Conservation (phyloP, 2,888 invertebrate genomes). For the Hydrotaea diabolus region DNA sequence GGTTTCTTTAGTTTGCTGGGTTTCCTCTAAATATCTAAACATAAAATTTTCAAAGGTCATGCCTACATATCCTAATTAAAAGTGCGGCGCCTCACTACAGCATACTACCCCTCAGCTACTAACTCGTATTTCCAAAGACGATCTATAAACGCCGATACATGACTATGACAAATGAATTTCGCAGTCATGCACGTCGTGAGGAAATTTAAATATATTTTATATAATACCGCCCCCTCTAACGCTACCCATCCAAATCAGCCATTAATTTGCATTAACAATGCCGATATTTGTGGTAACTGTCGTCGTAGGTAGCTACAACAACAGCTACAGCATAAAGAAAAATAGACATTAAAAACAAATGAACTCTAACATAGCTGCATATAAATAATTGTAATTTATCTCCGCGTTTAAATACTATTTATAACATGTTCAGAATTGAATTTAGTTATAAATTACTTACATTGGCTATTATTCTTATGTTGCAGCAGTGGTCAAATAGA, state of each 20-base stretch:
- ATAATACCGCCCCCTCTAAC: not conserved
- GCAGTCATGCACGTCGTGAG: not conserved
- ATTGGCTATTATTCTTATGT: not conserved
- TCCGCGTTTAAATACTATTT: not conserved
- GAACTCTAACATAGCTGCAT: constrained; percentile 3
- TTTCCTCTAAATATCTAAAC: too few species aligned
- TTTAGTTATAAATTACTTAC: constrained; percentile 13
- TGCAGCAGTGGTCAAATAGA: not conserved
- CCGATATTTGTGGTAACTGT: too few species aligned
- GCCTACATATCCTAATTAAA: not conserved
- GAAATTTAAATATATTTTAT: not conserved
- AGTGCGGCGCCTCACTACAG: not conserved
- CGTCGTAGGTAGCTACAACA: too few species aligned
- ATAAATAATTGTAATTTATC: constrained; percentile 6
- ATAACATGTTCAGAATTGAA: constrained; percentile 15
- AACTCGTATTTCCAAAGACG: too few species aligned
- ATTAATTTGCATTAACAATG: too few species aligned
- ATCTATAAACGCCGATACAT: not conserved
- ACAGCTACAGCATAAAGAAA: not conserved
- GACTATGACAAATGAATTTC: not conserved
- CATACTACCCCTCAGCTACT: too few species aligned
- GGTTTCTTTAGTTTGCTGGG: too few species aligned
- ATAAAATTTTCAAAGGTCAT: not conserved
- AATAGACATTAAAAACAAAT: not conserved
- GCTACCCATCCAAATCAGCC: too few species aligned